Evolutionary conservation across 2,113 vertebrate genomes (phyloP).

Genomic region (Varanus komodoensis): DNA sequence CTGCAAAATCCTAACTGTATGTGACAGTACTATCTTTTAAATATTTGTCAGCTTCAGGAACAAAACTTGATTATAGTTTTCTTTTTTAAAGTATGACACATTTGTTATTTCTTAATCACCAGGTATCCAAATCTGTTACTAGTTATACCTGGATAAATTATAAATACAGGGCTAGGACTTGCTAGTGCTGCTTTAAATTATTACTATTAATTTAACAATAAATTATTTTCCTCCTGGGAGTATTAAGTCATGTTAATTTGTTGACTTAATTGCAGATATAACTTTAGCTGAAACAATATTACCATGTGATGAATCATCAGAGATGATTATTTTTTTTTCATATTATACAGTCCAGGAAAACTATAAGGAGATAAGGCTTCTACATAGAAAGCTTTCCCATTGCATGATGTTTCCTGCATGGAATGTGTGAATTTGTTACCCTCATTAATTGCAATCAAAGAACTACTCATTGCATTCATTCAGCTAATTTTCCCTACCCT

Average conservation of each 20-base stretch:
- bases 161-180: not conserved
- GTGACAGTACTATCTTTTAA: slow-evolving; percentile 14
- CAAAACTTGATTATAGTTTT: not conserved
- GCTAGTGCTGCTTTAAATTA: slow-evolving; percentile 23
- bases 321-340: not conserved
- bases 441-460: slow-evolving; percentile 5
- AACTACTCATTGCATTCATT: not conserved
- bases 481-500: not conserved
- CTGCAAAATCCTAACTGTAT: slow-evolving; percentile 17
- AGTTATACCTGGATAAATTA: slow-evolving; percentile 32
- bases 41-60: slow-evolving; percentile 20
- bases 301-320: not conserved
- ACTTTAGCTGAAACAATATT: not conserved
- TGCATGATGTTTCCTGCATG: not conserved
- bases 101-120: not conserved
- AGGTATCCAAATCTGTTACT: not conserved
- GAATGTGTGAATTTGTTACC: not conserved
- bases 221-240: not conserved
- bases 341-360: slow-evolving; percentile 3
- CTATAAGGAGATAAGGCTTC: not conserved
- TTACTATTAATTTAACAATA: not conserved
- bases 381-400: not conserved
- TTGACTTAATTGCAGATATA: not conserved
- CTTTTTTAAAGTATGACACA: not conserved
- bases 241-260: not conserved